A percentile compares a stretch with the other conserved stretches of the same genome.
Evolutionary conservation across 2,113 vertebrate genomes (phyloP).

Genomic region (Lophochroa leadbeateri): DNA sequence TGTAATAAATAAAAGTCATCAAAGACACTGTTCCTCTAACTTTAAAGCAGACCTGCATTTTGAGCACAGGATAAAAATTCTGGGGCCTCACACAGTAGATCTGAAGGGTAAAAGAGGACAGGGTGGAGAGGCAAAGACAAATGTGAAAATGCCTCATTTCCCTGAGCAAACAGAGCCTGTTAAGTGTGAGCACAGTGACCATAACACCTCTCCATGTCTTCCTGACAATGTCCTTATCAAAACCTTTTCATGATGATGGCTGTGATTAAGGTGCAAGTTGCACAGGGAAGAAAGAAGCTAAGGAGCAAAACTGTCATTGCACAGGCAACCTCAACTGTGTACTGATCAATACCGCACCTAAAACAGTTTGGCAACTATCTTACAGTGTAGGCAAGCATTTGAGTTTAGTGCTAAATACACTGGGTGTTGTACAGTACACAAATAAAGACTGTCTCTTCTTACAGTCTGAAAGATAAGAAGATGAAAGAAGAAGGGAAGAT

Average conservation of each 20-base stretch:
- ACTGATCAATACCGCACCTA: rapidly evolving
- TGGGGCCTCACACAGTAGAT: not conserved
- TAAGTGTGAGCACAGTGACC: not conserved
- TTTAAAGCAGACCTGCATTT: not conserved
- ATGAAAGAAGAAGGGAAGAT: slow-evolving; percentile 49
- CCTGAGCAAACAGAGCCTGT: not conserved
- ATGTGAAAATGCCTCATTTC: rapidly evolving
- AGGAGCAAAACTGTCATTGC: not conserved
- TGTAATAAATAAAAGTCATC: not conserved
- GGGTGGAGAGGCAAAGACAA: not conserved
- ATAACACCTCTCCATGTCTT: not conserved
- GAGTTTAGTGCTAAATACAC: slow-evolving; percentile 15
- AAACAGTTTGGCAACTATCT: not conserved
- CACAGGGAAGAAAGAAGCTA: not conserved
- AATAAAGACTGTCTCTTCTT: slow-evolving; percentile 55
- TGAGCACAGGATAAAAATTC: not conserved
- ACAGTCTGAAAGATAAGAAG: slow-evolving; percentile 55
- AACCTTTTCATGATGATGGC: not conserved
- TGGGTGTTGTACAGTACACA: slow-evolving; percentile 20
- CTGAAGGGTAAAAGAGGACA: not conserved
- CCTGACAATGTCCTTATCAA: not conserved
- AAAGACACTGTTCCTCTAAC: not conserved
- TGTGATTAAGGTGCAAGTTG: rapidly evolving
- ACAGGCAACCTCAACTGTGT: not conserved
- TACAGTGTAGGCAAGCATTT: not conserved